Conservation (phyloP, 2,888 invertebrate species). For the Dynastes tityus region DNA sequence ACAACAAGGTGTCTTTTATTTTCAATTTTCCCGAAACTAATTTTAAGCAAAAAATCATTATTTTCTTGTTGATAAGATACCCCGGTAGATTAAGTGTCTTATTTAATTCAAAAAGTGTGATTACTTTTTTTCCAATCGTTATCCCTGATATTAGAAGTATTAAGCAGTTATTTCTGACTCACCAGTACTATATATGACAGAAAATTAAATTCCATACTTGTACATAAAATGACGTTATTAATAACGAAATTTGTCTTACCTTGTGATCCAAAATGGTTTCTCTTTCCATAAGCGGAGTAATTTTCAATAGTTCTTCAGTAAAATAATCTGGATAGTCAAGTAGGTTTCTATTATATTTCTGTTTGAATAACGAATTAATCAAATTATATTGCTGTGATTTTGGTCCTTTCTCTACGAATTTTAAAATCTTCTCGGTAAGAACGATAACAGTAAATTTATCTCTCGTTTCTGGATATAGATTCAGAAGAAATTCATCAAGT, state of each 20-base stretch:
- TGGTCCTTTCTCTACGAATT: neutral
- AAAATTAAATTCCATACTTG: too few relatives aligned
- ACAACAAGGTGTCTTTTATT: too few relatives aligned
- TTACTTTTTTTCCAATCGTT: too few relatives aligned
- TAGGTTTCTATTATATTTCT: slow-evolving; percentile 33
- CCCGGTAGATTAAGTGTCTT: too few relatives aligned
- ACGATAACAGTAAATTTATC: slow-evolving; percentile 11
- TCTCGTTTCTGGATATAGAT: slow-evolving; percentile 23
- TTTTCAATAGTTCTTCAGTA: slow-evolving; percentile 14
- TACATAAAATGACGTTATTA: too few relatives aligned
- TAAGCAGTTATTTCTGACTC: too few relatives aligned
- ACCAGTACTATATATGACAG: too few relatives aligned
- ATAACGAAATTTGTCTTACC: neutral
- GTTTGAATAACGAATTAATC: slow-evolving; percentile 24
- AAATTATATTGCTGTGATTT: slow-evolving; percentile 11
- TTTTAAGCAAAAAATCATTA: too few relatives aligned
- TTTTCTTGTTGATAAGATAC: too few relatives aligned
- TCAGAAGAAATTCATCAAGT: slow-evolving; percentile 27
- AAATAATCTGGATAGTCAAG: slow-evolving; percentile 28
- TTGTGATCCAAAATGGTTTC: slow-evolving; percentile 30
- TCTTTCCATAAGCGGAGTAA: slow-evolving; percentile 21
- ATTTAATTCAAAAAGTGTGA: too few relatives aligned
- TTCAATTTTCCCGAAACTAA: too few relatives aligned
- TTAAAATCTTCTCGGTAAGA: neutral
- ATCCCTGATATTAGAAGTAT: too few relatives aligned